Conservation (phyloP, 2,113 vertebrate species). For the Seriola dumerili region DNA sequence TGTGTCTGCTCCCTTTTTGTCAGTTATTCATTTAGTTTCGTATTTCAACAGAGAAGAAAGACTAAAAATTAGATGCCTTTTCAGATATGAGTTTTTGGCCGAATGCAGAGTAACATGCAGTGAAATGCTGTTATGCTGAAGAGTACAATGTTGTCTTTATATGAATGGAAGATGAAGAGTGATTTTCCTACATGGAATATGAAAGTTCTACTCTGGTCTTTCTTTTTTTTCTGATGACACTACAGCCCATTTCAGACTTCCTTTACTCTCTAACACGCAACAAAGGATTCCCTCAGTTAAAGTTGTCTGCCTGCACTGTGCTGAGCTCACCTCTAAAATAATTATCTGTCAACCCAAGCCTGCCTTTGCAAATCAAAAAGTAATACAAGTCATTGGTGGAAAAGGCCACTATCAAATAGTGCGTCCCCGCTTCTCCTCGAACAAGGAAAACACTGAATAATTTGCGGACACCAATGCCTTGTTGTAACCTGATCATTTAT, state of each 20-base stretch:
- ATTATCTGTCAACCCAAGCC: conserved; percentile 49
- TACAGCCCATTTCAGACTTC: conserved; percentile 18
- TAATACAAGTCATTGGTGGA: conserved; percentile 45
- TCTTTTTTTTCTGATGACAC: conserved; percentile 13
- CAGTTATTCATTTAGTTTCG: conserved; percentile 18
- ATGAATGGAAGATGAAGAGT: conserved; percentile 9
- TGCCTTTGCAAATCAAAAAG: conserved; percentile 47
- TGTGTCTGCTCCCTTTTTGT: not conserved
- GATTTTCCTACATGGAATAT: conserved; percentile 27
- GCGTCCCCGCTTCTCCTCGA: conserved; percentile 69
- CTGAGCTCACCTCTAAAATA: conserved; percentile 31
- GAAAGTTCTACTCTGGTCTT: not conserved
- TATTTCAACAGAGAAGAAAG: conserved; percentile 39
- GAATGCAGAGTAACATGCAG: conserved; percentile 18
- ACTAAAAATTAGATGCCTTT: not conserved
- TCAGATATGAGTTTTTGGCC: not conserved
- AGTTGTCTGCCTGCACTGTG: conserved; percentile 25
- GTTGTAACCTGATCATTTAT: conserved; percentile 89
- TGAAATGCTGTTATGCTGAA: conserved; percentile 13
- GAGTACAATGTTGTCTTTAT: conserved; percentile 2
- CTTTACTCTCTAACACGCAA: conserved; percentile 16
- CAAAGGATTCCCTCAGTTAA: conserved; percentile 39
- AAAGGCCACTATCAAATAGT: conserved; percentile 54
- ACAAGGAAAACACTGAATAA: conserved; percentile 79
- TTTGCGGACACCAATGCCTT: conserved; percentile 80